These are phyloP conservation scores for Phrynocephalus vlangalii DNA, from an alignment of 2,797 vertebrate genomes.

Conservation along the genomic window DNA sequence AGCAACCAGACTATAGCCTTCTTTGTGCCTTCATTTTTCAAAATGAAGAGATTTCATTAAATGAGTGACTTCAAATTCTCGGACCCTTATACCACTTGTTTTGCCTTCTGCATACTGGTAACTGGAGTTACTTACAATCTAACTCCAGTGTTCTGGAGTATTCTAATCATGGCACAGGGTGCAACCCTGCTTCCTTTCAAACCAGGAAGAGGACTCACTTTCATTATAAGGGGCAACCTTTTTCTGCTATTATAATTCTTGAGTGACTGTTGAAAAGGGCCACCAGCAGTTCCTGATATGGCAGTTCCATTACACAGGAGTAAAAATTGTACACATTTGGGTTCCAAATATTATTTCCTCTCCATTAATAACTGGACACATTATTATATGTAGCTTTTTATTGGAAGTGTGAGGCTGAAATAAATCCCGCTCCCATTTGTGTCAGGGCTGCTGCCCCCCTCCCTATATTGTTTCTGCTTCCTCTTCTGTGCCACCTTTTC, in stretches of 20 bases:
- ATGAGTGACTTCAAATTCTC: constrained; percentile 73
- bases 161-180: constrained; percentile 40
- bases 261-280: background rate
- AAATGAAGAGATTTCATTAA: constrained; percentile 85
- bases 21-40: constrained; percentile 85
- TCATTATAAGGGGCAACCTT: constrained; percentile 9
- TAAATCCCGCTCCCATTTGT: background rate
- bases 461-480: background rate
- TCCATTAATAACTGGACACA: constrained; percentile 43
- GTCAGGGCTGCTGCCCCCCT: background rate
- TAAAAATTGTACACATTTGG: background rate
- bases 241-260: constrained; percentile 24
- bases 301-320: background rate
- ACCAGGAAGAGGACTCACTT: background rate
- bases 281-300: background rate
- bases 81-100: constrained; percentile 70
- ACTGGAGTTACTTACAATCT: constrained; percentile 43
- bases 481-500: background rate
- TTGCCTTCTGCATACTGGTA: constrained; percentile 61
- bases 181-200: constrained; percentile 12
- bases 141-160: constrained; percentile 24
- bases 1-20: constrained; percentile 47
- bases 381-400: background rate
- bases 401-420: background rate
- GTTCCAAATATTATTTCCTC: background rate